Evolutionary conservation across 2,113 vertebrate species (phyloP).

Genomic region (Sphaerodactylus townsendi): DNA sequence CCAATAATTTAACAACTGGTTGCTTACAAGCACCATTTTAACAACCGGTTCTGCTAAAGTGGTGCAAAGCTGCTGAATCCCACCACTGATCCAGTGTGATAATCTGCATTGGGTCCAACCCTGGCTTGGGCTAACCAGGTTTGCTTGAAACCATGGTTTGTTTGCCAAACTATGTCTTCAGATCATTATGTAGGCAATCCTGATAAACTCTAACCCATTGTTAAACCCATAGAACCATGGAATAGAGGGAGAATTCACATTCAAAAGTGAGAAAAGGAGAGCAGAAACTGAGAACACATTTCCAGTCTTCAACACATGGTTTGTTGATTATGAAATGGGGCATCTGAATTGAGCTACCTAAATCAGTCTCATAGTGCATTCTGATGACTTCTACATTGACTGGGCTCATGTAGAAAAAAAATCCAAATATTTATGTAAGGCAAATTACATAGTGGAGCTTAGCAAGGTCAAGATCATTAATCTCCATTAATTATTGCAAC

Average conservation of each 20-base stretch:
- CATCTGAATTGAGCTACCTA: not conserved
- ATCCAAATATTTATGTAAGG: not conserved
- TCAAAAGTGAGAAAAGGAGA: not conserved
- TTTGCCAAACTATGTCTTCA: not conserved
- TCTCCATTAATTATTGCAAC: not conserved
- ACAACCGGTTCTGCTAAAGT: no score
- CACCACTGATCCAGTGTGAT: no score
- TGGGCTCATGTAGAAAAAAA: not conserved
- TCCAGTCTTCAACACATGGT: not conserved
- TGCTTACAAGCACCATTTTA: no score
- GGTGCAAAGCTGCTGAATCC: no score
- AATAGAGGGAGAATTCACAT: no score
- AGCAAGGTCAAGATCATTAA: not conserved
- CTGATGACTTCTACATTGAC: not conserved
- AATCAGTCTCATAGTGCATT: not conserved
- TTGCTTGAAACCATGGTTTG: no score
- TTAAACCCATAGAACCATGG: no score
- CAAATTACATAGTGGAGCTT: no score
- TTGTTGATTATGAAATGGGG: not conserved
- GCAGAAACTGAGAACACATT: not conserved
- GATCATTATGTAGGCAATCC: not conserved
- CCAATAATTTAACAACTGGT: no score
- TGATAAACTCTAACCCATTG: no score
- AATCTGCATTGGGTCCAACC: no score
- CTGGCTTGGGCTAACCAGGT: no score